Evolutionary conservation across 2,797 vertebrate genomes (phyloP), one percentile per base, ranked within the genome.

Genomic region (Anguilla marmorata): DNA sequence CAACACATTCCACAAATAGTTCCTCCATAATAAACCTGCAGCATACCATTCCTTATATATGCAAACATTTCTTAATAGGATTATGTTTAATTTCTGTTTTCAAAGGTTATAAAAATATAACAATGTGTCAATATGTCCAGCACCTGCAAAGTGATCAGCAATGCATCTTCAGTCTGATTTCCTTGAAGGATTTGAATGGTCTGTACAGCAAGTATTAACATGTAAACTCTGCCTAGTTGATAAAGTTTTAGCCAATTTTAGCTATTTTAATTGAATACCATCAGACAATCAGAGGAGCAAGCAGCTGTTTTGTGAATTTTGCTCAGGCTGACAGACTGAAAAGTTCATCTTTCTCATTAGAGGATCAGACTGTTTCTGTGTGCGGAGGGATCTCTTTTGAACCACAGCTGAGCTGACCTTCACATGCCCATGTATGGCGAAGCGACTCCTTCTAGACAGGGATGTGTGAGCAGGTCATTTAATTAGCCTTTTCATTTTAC

Each of bases 191-290:
- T 90, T 66, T 27, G 52, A 24, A 84, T 85, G 85, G 60, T 37
- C 84, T 87, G 27, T 72, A 48, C 37, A 85, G 60, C 89, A 84
- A 89, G 90, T 90, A 88, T 90, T 86, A 89, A 90, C 90, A 90
- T 2, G 88, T 87, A 90, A 92, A 90, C 90, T 90, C 14, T n/a
- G 27, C 83, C 45, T 54, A 89, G 86, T 90, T 90, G 89, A 90
- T 91, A 37, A 54, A 79, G 90, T 86, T 19, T 74, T 33, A 16
- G 27, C 14, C 69, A 45, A 45, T 74, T 74, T 30, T 33, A 33
- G 11, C 69, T 74, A 21, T 37, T 37, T 69, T 21, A 69, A 27
- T 74, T 11, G 24, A 27, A 69, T 33, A 74, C 27, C 14, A n/a
- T 11, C 14, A 19, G 5, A 41, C 33, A 16, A 2, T 5, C 88